Percentiles rank a stretch among this genome's conserved stretches.
Evolutionary conservation across 2,888 invertebrate genomes (phyloP).

Genomic region (Sialis fuliginosa): DNA sequence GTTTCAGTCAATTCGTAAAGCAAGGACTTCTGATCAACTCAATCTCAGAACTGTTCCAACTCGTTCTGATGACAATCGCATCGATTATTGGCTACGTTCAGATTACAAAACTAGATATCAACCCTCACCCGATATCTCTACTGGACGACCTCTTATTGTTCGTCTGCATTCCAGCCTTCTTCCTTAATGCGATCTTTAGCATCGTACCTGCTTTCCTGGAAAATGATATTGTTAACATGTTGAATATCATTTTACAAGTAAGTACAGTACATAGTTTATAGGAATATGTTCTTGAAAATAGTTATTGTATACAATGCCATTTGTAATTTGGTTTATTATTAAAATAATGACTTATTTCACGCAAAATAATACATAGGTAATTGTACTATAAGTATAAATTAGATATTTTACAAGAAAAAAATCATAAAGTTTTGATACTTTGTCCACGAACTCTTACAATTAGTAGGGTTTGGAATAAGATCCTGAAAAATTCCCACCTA

Average conservation of each 20-base stretch:
- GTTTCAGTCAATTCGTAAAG: conserved; percentile 29
- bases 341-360: too few relatives aligned
- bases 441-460: too few relatives aligned
- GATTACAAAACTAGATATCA: conserved; percentile 45
- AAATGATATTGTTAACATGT: conserved; percentile 29
- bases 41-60: conserved; percentile 33
- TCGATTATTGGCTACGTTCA: conserved; percentile 42
- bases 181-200: conserved; percentile 49
- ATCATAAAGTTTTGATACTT: too few relatives aligned
- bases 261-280: conserved; percentile 16
- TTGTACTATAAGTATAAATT: too few relatives aligned
- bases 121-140: conserved; percentile 40
- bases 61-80: conserved; percentile 36
- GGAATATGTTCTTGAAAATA: background rate
- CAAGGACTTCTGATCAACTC: conserved; percentile 32
- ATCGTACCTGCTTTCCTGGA: conserved; percentile 43
- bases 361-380: too few relatives aligned
- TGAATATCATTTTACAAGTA: conserved; percentile 37
- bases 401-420: too few relatives aligned
- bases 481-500: too few relatives aligned
- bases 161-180: conserved; percentile 54
- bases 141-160: conserved; percentile 53
- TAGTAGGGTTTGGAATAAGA: too few relatives aligned
- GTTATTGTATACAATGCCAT: too few relatives aligned
- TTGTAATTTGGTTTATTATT: too few relatives aligned